These are phyloP conservation scores for Artibeus jamaicensis DNA, from an alignment of 2,797 vertebrate genomes.

Conservation along the genomic window DNA sequence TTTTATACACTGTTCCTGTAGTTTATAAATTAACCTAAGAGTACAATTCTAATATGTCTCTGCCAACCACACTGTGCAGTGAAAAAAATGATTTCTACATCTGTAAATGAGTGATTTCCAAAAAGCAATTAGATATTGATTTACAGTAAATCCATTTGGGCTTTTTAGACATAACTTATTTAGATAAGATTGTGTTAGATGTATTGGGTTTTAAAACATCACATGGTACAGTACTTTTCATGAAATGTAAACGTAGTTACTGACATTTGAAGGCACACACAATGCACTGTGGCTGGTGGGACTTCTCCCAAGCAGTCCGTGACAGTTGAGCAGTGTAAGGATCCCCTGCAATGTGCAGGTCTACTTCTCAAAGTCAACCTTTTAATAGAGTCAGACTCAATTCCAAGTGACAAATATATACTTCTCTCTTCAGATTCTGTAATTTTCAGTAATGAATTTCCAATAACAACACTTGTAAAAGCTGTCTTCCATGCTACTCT, in stretches of 20 bases:
- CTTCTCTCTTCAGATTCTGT: background rate
- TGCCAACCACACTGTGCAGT: background rate
- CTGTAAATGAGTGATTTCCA: background rate
- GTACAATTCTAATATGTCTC: background rate
- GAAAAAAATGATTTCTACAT: background rate
- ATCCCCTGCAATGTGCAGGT: background rate
- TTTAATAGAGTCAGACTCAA: background rate
- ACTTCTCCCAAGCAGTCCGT: background rate
- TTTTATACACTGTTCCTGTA: background rate
- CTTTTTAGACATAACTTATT: constrained; percentile 5
- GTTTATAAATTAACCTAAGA: constrained; percentile 16
- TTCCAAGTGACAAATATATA: background rate
- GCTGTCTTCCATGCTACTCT: background rate
- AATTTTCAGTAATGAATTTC: background rate
- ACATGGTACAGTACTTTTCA: background rate
- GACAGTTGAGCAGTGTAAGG: background rate
- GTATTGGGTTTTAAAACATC: background rate
- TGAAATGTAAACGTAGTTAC: background rate
- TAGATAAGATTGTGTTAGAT: background rate
- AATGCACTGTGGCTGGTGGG: background rate
- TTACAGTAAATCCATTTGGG: background rate
- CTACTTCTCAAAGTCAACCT: background rate
- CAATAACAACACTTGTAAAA: background rate
- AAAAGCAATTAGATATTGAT: background rate
- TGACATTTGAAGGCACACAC: background rate